These are phyloP conservation scores for Rhyacophila evoluta DNA, from an alignment of 2,888 invertebrate genomes.

Conservation along the genomic window DNA sequence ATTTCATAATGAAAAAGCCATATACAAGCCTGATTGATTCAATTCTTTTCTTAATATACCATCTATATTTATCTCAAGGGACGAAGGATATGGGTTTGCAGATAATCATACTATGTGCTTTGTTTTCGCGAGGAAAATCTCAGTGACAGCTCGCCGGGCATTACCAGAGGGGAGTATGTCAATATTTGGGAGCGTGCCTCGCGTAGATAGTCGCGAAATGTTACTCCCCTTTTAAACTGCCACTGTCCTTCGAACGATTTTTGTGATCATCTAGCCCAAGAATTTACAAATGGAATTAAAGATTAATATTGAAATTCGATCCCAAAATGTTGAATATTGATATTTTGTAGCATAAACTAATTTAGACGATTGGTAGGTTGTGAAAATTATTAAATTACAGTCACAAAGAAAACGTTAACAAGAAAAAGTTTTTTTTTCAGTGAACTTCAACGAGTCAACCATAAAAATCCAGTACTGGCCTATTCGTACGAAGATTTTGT, in stretches of 20 bases:
- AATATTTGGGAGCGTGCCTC: constrained; percentile 52
- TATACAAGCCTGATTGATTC: not conserved
- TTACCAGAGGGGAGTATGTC: constrained; percentile 29
- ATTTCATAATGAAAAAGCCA: too few species aligned
- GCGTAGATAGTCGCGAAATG: constrained; percentile 43
- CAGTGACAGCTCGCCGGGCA: constrained; percentile 31
- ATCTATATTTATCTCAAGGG: constrained; percentile 12
- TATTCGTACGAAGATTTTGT: too few species aligned
- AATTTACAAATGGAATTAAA: not conserved
- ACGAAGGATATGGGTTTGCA: not conserved
- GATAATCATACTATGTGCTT: not conserved
- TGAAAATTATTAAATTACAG: too few species aligned
- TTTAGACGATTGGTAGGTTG: too few species aligned
- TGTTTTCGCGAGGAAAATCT: constrained; percentile 10
- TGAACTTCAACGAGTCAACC: too few species aligned
- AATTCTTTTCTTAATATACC: not conserved
- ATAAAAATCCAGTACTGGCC: too few species aligned
- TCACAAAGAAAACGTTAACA: too few species aligned
- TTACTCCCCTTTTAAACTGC: not conserved
- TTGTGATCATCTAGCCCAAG: not conserved
- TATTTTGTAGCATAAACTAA: too few species aligned
- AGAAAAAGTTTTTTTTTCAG: too few species aligned
- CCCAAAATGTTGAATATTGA: too few species aligned
- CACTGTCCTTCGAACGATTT: constrained; percentile 41
- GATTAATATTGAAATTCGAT: too few species aligned